These are phyloP conservation scores for Myioborus melanocephalus DNA, from an alignment of 2,797 vertebrate species.

Conservation along the genomic window DNA sequence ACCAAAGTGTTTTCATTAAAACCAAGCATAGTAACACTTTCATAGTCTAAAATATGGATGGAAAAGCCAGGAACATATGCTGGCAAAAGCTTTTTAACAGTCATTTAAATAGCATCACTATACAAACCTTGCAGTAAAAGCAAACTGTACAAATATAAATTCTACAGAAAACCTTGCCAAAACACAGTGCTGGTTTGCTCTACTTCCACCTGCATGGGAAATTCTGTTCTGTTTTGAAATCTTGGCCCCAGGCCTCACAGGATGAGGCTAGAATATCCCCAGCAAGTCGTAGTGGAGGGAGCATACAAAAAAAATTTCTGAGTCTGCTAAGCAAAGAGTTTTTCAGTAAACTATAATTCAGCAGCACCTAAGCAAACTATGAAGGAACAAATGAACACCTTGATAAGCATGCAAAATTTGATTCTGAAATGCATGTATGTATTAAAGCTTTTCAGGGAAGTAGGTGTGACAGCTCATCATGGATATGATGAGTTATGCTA, in stretches of 20 bases:
- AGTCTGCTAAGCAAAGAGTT: neutral
- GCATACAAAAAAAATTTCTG: neutral
- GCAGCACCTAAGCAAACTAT: neutral
- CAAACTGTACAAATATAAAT: neutral
- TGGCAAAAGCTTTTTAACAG: neutral
- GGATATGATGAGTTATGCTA: neutral
- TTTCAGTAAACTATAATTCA: neutral
- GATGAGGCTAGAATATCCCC: neutral
- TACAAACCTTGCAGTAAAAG: neutral
- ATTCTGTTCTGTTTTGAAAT: neutral
- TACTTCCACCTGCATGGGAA: neutral
- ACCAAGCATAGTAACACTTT: neutral
- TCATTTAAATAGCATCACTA: neutral
- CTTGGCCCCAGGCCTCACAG: neutral
- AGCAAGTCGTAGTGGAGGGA: neutral
- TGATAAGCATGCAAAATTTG: neutral
- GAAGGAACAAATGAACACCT: neutral
- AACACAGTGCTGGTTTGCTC: neutral
- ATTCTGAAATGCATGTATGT: neutral
- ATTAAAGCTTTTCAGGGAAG: slow-evolving; percentile 1
- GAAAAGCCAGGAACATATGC: neutral
- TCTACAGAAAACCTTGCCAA: neutral
- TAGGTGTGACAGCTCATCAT: neutral
- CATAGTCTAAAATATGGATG: neutral
- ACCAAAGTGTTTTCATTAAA: neutral